These are phyloP conservation scores for Aporophyla lueneburgensis DNA, from an alignment of 2,888 invertebrate species.

Conservation along the genomic window DNA sequence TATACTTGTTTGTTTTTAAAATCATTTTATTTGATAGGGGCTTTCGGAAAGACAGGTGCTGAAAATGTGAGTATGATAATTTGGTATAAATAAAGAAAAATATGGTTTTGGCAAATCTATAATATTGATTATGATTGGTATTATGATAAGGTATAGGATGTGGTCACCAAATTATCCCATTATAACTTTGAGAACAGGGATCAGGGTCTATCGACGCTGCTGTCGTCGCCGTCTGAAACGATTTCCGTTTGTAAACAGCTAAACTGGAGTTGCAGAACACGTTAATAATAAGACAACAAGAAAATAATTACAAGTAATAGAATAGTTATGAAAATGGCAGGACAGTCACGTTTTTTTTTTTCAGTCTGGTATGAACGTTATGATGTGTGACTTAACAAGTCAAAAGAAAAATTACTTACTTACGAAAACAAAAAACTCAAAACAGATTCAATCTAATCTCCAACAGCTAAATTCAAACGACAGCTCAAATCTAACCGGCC, in stretches of 20 bases:
- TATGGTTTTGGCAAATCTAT: conserved; percentile 5
- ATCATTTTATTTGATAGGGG: conserved; percentile 50
- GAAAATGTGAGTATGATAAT: conserved; percentile 47
- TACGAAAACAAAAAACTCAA: conserved; percentile 20
- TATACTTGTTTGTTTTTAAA: conserved; percentile 62
- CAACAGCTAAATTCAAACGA: conserved; percentile 23
- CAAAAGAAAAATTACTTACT: background rate
- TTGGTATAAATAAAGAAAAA: conserved; percentile 29
- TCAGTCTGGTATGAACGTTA: too few species aligned
- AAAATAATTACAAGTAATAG: background rate
- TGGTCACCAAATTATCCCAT: background rate
- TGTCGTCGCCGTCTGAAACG: too few species aligned
- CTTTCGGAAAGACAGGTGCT: conserved; percentile 50
- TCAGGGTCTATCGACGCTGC: background rate
- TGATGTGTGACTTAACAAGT: too few species aligned
- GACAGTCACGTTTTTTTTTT: too few species aligned
- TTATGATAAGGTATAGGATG: conserved; percentile 8
- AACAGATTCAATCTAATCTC: conserved; percentile 24
- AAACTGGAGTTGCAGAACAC: background rate
- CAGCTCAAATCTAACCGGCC: conserved; percentile 14
- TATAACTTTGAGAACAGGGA: background rate
- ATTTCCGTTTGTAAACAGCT: background rate
- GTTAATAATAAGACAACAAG: background rate
- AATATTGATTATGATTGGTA: conserved; percentile 9
- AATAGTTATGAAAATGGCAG: background rate